A percentile compares a stretch with the other conserved stretches of the same genome.
These are phyloP conservation scores for Lanius ludovicianus DNA, from an alignment of 2,113 vertebrate genomes.

Conservation along the genomic window DNA sequence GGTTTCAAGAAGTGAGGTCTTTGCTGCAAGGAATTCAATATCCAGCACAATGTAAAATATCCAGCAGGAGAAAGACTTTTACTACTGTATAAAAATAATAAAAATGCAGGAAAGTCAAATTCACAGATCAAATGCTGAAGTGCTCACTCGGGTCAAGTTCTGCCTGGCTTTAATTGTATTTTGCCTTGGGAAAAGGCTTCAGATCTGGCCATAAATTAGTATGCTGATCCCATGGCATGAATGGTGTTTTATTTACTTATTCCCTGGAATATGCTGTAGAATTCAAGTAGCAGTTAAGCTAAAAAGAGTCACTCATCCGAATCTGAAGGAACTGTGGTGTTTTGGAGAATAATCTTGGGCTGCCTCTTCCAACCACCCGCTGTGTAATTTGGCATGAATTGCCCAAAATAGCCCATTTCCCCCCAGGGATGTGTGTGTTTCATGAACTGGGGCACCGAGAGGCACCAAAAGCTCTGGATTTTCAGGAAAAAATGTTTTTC, in stretches of 20 bases:
- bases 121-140: conserved; percentile 37
- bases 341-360: not conserved
- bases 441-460: not conserved
- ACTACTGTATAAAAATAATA: conserved; percentile 10
- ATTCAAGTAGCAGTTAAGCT: conserved; percentile 24
- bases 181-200: conserved; percentile 60
- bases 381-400: not conserved
- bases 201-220: conserved; percentile 43
- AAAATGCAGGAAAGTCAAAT: conserved; percentile 50
- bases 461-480: not conserved
- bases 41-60: conserved; percentile 22
- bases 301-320: not conserved
- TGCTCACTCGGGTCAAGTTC: conserved; percentile 36
- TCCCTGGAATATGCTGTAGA: conserved; percentile 31
- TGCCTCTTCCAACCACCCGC: not conserved
- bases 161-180: conserved; percentile 55
- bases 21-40: conserved; percentile 33
- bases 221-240: conserved; percentile 8
- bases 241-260: conserved; percentile 60
- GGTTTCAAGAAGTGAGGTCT: conserved; percentile 51
- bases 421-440: not conserved
- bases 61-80: conserved; percentile 22
- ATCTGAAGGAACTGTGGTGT: not conserved
- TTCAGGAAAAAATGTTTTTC: not conserved
- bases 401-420: not conserved